Evolutionary conservation across 2,113 vertebrate genomes (phyloP), one percentile per base, ranked within the genome.

Genomic region (Amphilophus citrinellus): DNA sequence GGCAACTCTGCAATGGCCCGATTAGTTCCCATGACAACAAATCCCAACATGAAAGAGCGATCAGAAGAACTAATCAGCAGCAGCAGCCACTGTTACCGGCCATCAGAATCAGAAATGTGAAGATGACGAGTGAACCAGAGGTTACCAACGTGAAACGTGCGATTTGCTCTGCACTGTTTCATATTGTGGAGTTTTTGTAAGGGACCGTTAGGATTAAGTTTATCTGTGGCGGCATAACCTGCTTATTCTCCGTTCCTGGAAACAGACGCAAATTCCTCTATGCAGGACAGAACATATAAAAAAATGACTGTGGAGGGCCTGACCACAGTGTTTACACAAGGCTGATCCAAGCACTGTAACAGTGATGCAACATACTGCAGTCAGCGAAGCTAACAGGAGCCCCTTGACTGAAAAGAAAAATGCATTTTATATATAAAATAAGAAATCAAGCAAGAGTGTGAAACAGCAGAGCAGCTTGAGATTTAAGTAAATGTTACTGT

Each of bases 1-100:
- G 17, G 82, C 85, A 71, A 79, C 82, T 82, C 80, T 83, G 77
- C 73, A 88, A 76, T 30, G 50, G 44, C 73, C 83, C 58, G 24
- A 30, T 68, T 80, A 66, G 92, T 93, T 92, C 75, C 91, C 91
- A 93, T 91, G 92, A 90, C 93, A 90, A 92, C 90, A 91, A 86
- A 93, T 89, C 84, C 71, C 88, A 91, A 87, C 86, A 84, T 79
- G 61, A 90, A 81, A 73, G 81, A 83, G 73, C 18, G 5, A 83
- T 78, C 77, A 73, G 71, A 78, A 27, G 68, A 89, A 86, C 79
- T 77, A 83, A 86, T 83, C 63, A 76, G 37, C 42, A 76, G 37
- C 42, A 35, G 86, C 71, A 77, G 56, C 37, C 3, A 2, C 50
- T 27, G 1, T 63, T 30, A 37, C 61, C 15, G 56, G 24, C 9